phyloP scores from a whole-genome alignment of 2,888 invertebrate genomes.

The Boloria selene region DNA sequence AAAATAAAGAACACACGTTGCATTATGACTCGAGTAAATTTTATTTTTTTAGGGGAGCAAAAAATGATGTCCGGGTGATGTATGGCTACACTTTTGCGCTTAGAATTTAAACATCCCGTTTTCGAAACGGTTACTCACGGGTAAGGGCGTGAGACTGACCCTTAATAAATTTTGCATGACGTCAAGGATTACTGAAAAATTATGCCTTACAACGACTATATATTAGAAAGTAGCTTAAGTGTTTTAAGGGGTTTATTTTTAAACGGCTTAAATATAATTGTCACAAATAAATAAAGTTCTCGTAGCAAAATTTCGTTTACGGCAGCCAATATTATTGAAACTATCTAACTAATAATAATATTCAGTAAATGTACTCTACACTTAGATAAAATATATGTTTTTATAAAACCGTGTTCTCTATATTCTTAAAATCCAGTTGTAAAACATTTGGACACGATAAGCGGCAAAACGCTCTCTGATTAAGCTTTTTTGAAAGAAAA shows the following conservation, averaged over 20 bases:
- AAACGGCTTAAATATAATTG: not conserved
- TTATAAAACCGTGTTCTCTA: too few species aligned
- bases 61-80: slow-evolving; percentile 74
- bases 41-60: slow-evolving; percentile 74
- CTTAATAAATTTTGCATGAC: slow-evolving; percentile 76
- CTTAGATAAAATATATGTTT: too few species aligned
- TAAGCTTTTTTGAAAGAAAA: too few species aligned
- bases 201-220: slow-evolving; percentile 18
- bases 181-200: slow-evolving; percentile 57
- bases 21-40: slow-evolving; percentile 58
- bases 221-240: slow-evolving; percentile 5
- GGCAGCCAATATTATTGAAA: too few species aligned
- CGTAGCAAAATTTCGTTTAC: too few species aligned
- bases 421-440: too few species aligned
- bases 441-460: too few species aligned
- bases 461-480: too few species aligned
- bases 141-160: slow-evolving; percentile 67
- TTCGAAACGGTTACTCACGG: slow-evolving; percentile 72
- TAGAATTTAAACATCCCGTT: slow-evolving; percentile 76
- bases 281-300: not conserved
- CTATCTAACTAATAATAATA: too few species aligned
- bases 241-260: not conserved
- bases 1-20: slow-evolving; percentile 73
- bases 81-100: slow-evolving; percentile 71
- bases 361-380: too few species aligned